These are phyloP conservation scores for Poecilus cupreus DNA, from an alignment of 2,888 invertebrate species.

Conservation along the genomic window DNA sequence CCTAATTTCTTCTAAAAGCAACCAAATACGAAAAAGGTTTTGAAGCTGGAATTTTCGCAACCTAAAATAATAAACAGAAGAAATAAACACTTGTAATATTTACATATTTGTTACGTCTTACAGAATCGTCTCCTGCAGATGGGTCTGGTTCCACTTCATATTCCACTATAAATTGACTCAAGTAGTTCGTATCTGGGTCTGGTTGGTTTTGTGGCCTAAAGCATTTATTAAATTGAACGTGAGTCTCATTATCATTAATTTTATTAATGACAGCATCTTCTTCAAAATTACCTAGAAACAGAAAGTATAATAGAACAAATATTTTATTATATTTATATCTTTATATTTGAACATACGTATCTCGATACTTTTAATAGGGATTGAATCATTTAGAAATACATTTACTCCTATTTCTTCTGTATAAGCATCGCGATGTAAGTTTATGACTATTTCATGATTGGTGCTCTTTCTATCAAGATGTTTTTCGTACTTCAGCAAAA, in stretches of 20 bases:
- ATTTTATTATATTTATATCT: neutral
- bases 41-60: too few relatives aligned
- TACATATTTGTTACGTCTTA: neutral
- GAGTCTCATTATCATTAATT: neutral
- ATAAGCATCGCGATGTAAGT: conserved; percentile 69
- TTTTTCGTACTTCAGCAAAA: neutral
- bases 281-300: too few relatives aligned
- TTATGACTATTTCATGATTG: neutral
- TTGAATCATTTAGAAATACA: conserved; percentile 67
- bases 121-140: conserved; percentile 68
- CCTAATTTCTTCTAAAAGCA: too few relatives aligned
- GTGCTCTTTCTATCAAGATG: neutral
- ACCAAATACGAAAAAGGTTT: too few relatives aligned
- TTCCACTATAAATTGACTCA: conserved; percentile 70
- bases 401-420: conserved; percentile 77
- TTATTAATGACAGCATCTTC: neutral
- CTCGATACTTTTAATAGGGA: neutral
- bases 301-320: neutral
- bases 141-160: conserved; percentile 76
- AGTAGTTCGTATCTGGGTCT: neutral
- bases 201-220: neutral
- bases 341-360: neutral
- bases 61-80: too few relatives aligned
- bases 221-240: neutral
- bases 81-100: too few relatives aligned